Percentiles rank a stretch among this genome's conserved stretches.
Conservation (phyloP, 2,888 invertebrate species). For the Leptopilina drosophilae region DNA sequence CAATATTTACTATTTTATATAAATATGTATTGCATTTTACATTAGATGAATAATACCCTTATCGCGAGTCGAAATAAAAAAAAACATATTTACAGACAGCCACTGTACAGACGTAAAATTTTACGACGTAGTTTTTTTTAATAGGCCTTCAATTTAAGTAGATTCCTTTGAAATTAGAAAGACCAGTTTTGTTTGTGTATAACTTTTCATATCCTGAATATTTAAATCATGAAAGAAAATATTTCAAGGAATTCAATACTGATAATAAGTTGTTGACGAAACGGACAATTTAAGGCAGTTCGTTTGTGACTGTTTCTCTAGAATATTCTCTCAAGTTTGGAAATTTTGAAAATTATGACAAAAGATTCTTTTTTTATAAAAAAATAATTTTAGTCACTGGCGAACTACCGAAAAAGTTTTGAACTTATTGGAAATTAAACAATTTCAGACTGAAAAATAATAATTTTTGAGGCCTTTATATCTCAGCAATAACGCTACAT, state of each 20-base stretch:
- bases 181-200: neutral
- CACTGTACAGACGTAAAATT: slow-evolving; percentile 43
- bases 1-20: slow-evolving; percentile 70
- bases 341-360: no score
- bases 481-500: slow-evolving; percentile 33
- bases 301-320: no score
- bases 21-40: slow-evolving; percentile 68
- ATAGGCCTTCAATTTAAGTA: slow-evolving; percentile 34
- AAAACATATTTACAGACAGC: slow-evolving; percentile 68
- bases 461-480: slow-evolving; percentile 11
- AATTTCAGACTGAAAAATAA: no score
- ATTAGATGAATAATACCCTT: slow-evolving; percentile 64
- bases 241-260: slow-evolving; percentile 42
- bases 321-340: no score
- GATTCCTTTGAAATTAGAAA: slow-evolving; percentile 41
- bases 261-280: neutral
- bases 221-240: slow-evolving; percentile 38
- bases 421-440: no score
- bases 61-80: slow-evolving; percentile 63
- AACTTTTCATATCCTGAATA: slow-evolving; percentile 42
- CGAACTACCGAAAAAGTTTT: no score
- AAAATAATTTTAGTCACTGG: no score
- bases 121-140: slow-evolving; percentile 10
- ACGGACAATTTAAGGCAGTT: no score
- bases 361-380: no score